These are phyloP conservation scores for Latrodectus hesperus DNA, from an alignment of 2,888 invertebrate genomes.

Conservation along the genomic window DNA sequence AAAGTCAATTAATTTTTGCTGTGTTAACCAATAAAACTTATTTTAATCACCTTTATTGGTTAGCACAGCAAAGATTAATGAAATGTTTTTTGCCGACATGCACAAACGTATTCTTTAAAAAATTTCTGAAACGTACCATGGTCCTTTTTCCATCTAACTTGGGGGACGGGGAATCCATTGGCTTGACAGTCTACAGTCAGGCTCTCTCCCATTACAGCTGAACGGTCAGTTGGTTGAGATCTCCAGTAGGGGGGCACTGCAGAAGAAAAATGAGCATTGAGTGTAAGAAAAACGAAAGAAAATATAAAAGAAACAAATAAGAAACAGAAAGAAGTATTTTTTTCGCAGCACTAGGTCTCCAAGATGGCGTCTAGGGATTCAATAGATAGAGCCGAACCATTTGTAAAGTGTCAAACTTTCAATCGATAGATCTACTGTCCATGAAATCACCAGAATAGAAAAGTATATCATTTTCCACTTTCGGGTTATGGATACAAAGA, in stretches of 20 bases:
- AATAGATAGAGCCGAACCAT: conserved; percentile 33
- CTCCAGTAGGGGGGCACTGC: conserved; percentile 75
- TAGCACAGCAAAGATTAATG: no score
- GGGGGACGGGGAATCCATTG: conserved; percentile 73
- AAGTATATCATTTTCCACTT: conserved; percentile 33
- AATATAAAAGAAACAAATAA: conserved; percentile 11
- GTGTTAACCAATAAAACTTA: no score
- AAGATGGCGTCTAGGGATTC: conserved; percentile 47
- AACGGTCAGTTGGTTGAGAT: conserved; percentile 74
- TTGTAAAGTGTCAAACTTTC: conserved; percentile 64
- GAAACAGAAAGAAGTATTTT: conserved; percentile 25
- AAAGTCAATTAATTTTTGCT: no score
- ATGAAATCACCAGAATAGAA: conserved; percentile 49
- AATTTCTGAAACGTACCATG: conserved; percentile 50
- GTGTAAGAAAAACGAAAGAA: conserved; percentile 39
- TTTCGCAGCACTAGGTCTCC: conserved; percentile 27
- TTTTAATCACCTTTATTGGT: no score
- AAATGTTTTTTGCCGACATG: not conserved
- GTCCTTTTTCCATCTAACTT: conserved; percentile 72
- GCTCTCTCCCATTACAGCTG: conserved; percentile 73
- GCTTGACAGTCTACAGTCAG: conserved; percentile 72
- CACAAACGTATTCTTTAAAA: not conserved
- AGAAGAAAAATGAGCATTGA: conserved; percentile 44
- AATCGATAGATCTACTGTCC: conserved; percentile 55
- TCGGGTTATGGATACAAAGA: conserved; percentile 16